phyloP scores from a whole-genome alignment of 1,140 invertebrate genomes.

The Hermetia illucens region DNA sequence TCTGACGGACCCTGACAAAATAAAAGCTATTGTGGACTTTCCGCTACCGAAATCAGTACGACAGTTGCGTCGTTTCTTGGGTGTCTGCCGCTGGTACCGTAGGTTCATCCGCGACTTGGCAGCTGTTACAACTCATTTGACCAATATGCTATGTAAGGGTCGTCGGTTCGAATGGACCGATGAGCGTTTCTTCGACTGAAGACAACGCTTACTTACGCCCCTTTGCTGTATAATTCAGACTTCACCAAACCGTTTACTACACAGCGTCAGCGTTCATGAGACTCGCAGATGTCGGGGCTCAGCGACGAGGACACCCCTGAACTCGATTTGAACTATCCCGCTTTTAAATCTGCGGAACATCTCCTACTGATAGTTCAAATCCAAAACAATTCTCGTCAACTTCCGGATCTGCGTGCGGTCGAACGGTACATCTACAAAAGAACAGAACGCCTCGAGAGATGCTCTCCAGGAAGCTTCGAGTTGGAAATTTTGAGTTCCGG shows the following conservation, averaged over 20 bases:
- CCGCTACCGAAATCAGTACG: constrained; percentile 12
- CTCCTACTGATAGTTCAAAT: neutral
- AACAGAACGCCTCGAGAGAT: constrained; percentile 1
- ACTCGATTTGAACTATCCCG: constrained; percentile 1
- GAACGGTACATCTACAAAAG: constrained; percentile 4
- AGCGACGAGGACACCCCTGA: neutral
- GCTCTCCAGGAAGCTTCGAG: neutral
- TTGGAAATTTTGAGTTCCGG: constrained; percentile 6
- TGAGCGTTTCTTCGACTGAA: constrained; percentile 5
- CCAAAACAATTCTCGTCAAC: neutral
- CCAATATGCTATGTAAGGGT: constrained; percentile 3
- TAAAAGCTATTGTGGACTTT: constrained; percentile 9
- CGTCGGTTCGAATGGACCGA: constrained; percentile 11
- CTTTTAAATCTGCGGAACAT: constrained; percentile 3
- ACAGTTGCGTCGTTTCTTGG: constrained; percentile 23
- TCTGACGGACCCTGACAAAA: constrained; percentile 10
- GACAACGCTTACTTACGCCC: constrained; percentile 9
- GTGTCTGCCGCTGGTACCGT: constrained; percentile 5
- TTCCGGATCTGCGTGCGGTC: constrained; percentile 3
- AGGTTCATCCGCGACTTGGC: constrained; percentile 5
- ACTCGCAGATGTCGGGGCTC: neutral
- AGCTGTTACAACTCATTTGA: constrained; percentile 3
- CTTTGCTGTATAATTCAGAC: constrained; percentile 16
- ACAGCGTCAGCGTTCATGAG: constrained; percentile 9
- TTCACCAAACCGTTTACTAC: constrained; percentile 9